Conservation (phyloP, 1,140 invertebrate genomes). For the Microplitis demolitor region DNA sequence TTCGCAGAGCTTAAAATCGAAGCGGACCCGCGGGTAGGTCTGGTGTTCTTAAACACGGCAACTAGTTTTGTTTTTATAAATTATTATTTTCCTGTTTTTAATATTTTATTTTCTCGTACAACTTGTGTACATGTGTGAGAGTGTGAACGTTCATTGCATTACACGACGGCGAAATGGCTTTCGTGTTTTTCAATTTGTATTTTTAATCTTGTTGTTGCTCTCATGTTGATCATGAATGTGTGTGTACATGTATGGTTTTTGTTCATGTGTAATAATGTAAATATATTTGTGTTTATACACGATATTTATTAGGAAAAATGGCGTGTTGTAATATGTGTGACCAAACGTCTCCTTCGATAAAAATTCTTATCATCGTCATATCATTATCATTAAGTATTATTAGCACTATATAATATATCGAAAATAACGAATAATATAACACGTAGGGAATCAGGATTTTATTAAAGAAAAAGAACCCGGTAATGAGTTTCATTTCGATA, state of each 20-base stretch:
- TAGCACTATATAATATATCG: constrained; percentile 60
- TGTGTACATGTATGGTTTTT: constrained; percentile 22
- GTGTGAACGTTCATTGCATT: constrained; percentile 26
- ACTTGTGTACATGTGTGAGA: constrained; percentile 34
- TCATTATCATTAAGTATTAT: constrained; percentile 62
- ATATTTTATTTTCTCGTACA: constrained; percentile 32
- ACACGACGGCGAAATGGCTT: constrained; percentile 25
- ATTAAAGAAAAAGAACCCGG: not conserved
- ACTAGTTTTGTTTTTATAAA: constrained; percentile 38
- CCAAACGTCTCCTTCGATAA: constrained; percentile 59
- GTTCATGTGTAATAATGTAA: constrained; percentile 10
- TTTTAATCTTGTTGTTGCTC: constrained; percentile 34
- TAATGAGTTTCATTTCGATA: not conserved
- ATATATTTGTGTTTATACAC: constrained; percentile 28
- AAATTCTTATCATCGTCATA: constrained; percentile 61
- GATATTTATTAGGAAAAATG: constrained; percentile 44
- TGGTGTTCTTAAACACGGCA: constrained; percentile 45
- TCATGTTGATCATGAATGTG: constrained; percentile 23
- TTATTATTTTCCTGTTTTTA: constrained; percentile 41
- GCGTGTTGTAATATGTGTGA: constrained; percentile 53
- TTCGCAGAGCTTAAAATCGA: constrained; percentile 54
- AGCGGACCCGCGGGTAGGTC: constrained; percentile 64
- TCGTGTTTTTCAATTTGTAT: constrained; percentile 41
- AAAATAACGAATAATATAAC: constrained; percentile 64
- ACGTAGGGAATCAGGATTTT: constrained; percentile 54